These are phyloP conservation scores for Achroia grisella DNA, from an alignment of 1,140 invertebrate genomes.

Conservation along the genomic window DNA sequence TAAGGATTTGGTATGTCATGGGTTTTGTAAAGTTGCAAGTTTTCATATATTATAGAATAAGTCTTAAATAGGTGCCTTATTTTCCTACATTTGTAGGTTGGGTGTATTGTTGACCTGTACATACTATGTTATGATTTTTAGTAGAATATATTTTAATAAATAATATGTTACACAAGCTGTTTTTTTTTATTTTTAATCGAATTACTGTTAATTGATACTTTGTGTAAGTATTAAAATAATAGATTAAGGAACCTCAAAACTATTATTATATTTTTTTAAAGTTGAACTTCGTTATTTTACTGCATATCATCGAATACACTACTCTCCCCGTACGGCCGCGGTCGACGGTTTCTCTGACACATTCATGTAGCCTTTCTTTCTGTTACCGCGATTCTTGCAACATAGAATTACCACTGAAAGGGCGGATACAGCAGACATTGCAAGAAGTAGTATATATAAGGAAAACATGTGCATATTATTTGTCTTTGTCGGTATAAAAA, in stretches of 20 bases:
- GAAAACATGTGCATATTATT: constrained; percentile 19
- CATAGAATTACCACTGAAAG: constrained; percentile 50
- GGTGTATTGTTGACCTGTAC: constrained; percentile 62
- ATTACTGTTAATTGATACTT: not conserved
- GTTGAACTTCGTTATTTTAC: no score
- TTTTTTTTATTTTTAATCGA: constrained; percentile 19
- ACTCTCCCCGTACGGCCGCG: not conserved
- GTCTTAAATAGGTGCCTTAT: constrained; percentile 50
- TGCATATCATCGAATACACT: not conserved
- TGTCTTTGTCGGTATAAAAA: no score
- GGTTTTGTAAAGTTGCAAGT: constrained; percentile 26
- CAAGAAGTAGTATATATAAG: constrained; percentile 44
- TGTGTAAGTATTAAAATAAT: no score
- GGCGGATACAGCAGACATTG: constrained; percentile 48
- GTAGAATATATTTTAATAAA: constrained; percentile 63
- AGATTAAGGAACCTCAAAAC: no score
- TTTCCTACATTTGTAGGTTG: constrained; percentile 28
- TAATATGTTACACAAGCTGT: constrained; percentile 43
- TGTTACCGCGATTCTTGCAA: constrained; percentile 35
- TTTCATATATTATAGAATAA: constrained; percentile 12
- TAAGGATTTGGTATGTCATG: constrained; percentile 28
- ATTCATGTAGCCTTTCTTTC: constrained; percentile 54
- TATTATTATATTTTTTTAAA: no score
- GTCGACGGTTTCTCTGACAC: constrained; percentile 45
- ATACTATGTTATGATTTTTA: constrained; percentile 66